phyloP scores from a whole-genome alignment of 1,140 invertebrate genomes.

The Colletes gigas region DNA sequence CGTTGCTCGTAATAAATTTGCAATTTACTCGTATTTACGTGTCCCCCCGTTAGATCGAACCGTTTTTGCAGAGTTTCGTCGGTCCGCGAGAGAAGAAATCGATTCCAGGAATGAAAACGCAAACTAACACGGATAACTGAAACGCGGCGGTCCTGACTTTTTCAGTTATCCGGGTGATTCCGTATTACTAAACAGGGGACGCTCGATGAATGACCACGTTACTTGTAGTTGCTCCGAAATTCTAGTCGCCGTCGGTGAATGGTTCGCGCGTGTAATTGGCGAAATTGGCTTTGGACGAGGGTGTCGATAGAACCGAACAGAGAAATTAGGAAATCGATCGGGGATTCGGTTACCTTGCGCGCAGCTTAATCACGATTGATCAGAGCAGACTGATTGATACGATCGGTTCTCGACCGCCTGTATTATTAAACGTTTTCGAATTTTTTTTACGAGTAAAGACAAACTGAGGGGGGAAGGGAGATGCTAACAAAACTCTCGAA shows the following conservation, averaged over 20 bases:
- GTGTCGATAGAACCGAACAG: conserved; percentile 13
- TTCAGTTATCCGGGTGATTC: too few species aligned
- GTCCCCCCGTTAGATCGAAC: too few species aligned
- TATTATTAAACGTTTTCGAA: background rate
- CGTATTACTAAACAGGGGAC: conserved; percentile 11
- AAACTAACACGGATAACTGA: too few species aligned
- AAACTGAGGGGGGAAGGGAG: background rate
- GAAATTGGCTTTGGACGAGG: background rate
- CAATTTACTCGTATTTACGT: too few species aligned
- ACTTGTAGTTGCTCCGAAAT: background rate
- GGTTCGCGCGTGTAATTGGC: conserved; percentile 8
- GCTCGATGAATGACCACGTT: background rate
- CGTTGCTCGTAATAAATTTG: too few species aligned
- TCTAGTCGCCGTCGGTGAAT: background rate
- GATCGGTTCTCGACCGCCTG: background rate
- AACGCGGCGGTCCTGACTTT: too few species aligned
- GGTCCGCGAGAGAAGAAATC: too few species aligned
- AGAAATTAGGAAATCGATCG: conserved; percentile 23
- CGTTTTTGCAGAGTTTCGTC: too few species aligned
- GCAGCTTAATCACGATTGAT: background rate
- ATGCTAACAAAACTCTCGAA: background rate
- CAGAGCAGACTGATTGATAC: background rate
- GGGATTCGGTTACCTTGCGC: conserved; percentile 3
- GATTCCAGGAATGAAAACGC: too few species aligned
- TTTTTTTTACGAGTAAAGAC: background rate